These are phyloP conservation scores for Bujurquina vittata DNA, from an alignment of 2,113 vertebrate species.

Conservation along the genomic window DNA sequence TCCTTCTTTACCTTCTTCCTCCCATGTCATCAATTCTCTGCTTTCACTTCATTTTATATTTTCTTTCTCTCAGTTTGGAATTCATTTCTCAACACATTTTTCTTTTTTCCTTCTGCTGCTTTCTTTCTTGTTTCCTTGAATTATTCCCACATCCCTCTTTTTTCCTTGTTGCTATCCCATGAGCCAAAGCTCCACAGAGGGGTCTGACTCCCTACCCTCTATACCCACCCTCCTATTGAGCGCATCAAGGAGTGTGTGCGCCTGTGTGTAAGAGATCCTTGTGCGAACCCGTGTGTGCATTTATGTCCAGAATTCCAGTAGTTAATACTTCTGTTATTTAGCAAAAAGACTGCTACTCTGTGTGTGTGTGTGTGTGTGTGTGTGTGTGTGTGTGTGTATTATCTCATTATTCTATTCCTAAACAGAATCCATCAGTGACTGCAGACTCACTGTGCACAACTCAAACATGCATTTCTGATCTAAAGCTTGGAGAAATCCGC, in stretches of 20 bases:
- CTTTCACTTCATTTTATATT: not conserved
- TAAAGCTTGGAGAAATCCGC: too few relatives aligned
- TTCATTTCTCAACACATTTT: not conserved
- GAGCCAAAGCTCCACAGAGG: conserved; percentile 50
- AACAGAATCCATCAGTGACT: not conserved
- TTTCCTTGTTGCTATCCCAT: conserved; percentile 33
- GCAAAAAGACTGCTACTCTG: too few relatives aligned
- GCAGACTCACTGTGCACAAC: too few relatives aligned
- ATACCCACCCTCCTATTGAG: conserved; percentile 38
- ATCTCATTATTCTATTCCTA: too few relatives aligned
- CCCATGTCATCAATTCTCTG: not conserved
- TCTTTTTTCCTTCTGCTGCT: not conserved
- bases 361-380: not conserved
- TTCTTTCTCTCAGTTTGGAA: not conserved
- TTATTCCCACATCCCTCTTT: not conserved
- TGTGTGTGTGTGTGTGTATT: not conserved
- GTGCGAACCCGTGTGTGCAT: conserved; percentile 15
- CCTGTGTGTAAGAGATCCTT: conserved; percentile 26
- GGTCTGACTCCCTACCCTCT: conserved; percentile 10
- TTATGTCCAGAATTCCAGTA: conserved; percentile 20
- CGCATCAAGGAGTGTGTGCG: conserved; percentile 37
- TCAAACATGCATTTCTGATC: too few relatives aligned
- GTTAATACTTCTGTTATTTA: conserved; percentile 21
- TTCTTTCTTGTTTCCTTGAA: not conserved
- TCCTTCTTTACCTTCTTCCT: not conserved